Base-by-base conservation (phyloP, 2,888 invertebrate species). In the Eulithis prunata region DNA sequence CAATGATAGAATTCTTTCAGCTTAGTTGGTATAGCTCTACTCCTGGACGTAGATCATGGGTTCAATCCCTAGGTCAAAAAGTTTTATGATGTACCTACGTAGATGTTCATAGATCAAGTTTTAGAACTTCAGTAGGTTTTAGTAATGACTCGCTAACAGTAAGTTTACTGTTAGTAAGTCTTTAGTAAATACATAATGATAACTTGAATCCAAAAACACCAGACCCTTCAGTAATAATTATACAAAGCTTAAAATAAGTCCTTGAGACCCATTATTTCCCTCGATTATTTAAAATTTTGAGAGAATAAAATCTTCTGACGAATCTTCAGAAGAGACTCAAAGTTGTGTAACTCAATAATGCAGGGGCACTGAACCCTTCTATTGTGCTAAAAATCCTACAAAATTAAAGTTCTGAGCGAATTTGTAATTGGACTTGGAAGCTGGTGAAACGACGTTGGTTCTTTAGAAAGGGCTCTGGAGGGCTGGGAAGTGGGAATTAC, bases 301-400 rank as follows among this genome's bases (percentile, higher is more conserved):
- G 60, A 56, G 58, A 62, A 68, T 55, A 59, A 64, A 68, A 68
- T 64, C 56, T 62, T 64, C 32, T 10, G 54, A 57, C 49, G 45
- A 63, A 61, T 55, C 57, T 57, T 53, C 57, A 21, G 45, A 57
- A 64, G 64, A 61, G 62, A 57, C 62, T 66, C 52, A 45, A 62
- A 64, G 62, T 61, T 64, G 51, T 51, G 36, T 62, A 68, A 68
- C 68, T 68, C 64, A 64, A 68, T 62, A 62, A 68, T 64, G 58
- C 62, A 64, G 28, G 53, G 36, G 28, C 56, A 8, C 10, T 53
- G 62, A 64, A 63, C 67, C 66, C 67, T 66, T 63, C 62, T 49
- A 67, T 67, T 67, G 67, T 67, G 63, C 60, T 64, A 49, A 61
- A 57, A 64, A 60, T 67, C 60, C 47, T 55, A 46, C 51, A 47